Evolutionary conservation across 2,113 vertebrate species (phyloP).

Genomic region (Spizaetus ornatus): DNA sequence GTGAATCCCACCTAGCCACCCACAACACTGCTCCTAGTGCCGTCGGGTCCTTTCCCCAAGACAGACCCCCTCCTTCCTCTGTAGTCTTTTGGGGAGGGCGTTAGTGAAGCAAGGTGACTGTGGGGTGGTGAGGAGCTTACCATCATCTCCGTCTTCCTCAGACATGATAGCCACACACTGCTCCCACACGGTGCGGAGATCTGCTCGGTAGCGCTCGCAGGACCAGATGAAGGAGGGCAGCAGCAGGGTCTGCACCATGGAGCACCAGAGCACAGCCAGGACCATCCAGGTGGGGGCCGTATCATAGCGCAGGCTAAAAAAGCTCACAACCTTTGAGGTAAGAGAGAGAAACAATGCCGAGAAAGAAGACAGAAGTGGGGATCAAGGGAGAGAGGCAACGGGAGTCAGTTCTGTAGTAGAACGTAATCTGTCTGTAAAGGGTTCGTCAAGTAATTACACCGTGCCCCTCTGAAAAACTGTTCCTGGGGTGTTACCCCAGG

Average conservation of each 20-base stretch:
- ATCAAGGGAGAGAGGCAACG: background rate
- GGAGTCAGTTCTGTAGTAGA: background rate
- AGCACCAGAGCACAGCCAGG: constrained; percentile 82
- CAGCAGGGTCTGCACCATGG: constrained; percentile 81
- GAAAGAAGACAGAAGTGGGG: background rate
- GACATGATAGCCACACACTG: constrained; percentile 83
- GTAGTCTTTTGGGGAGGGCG: background rate
- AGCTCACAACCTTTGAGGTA: constrained; percentile 76
- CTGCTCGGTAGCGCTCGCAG: constrained; percentile 80
- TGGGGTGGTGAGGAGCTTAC: constrained; percentile 51
- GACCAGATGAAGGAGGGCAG: constrained; percentile 84
- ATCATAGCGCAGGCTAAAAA: constrained; percentile 81
- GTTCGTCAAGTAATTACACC: background rate
- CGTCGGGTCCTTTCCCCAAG: background rate
- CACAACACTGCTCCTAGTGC: background rate
- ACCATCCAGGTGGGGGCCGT: constrained; percentile 82
- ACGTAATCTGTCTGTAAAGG: background rate
- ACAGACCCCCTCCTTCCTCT: background rate
- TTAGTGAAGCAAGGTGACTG: background rate
- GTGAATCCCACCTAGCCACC: background rate
- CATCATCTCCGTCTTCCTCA: constrained; percentile 78
- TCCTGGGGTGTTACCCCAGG: background rate
- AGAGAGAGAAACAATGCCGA: background rate
- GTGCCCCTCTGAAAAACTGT: background rate
- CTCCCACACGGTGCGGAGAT: constrained; percentile 82